phyloP scores from a whole-genome alignment of 2,888 invertebrate genomes.

The Cybosia mesomella region DNA sequence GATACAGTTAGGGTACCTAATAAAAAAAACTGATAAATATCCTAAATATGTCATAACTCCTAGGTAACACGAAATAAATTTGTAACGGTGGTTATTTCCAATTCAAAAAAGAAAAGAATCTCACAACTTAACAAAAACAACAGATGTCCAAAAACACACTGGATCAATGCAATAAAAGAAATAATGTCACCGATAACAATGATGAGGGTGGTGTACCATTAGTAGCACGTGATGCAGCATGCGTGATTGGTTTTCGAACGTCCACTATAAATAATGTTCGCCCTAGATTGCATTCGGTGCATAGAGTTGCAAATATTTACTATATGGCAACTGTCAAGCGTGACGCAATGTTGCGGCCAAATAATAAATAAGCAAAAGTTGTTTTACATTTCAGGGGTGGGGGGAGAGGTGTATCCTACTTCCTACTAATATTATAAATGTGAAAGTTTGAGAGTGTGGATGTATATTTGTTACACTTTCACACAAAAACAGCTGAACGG shows the following conservation, averaged over 20 bases:
- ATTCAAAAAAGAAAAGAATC: too few relatives aligned
- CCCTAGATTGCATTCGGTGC: conserved; percentile 58
- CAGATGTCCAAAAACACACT: conserved; percentile 24
- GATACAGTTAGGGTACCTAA: too few relatives aligned
- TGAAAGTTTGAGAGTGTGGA: too few relatives aligned
- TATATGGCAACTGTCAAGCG: conserved; percentile 22
- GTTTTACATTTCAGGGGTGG: background rate
- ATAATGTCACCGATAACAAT: conserved; percentile 50
- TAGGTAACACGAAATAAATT: background rate
- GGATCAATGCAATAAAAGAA: conserved; percentile 51
- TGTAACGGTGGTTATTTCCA: background rate
- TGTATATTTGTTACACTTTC: too few relatives aligned
- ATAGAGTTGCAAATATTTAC: conserved; percentile 45
- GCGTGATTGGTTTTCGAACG: conserved; percentile 67
- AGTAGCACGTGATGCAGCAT: conserved; percentile 77
- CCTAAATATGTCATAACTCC: too few relatives aligned
- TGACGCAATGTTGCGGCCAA: background rate
- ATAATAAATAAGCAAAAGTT: background rate
- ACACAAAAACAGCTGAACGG: too few relatives aligned
- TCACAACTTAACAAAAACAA: conserved; percentile 6
- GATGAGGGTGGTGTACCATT: conserved; percentile 66
- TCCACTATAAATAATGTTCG: conserved; percentile 45
- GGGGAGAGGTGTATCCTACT: too few relatives aligned
- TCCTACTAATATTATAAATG: too few relatives aligned
- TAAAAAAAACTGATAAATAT: too few relatives aligned